Base-by-base conservation (phyloP, 92 coral and sea anemone species). In the Phenganax subtilis region DNA sequence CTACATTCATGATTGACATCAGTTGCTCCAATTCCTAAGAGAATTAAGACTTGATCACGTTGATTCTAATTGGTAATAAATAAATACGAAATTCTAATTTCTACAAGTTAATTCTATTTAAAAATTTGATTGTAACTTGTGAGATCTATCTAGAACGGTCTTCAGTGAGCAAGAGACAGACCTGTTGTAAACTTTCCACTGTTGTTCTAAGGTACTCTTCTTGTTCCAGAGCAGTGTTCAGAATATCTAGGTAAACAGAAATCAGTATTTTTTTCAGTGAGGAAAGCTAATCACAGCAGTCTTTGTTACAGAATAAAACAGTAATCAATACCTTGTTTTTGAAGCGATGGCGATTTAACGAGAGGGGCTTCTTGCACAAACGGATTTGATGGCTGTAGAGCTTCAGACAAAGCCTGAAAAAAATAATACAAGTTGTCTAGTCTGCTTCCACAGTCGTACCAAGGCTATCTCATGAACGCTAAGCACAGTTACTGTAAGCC, bases 1-100 rank as follows among this genome's bases (percentile, higher is more conserved):
- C 98, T 37, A 93, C 97, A 6, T 91, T 87, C 71, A 93, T 81
- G 51, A 93, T 88, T 14, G 98, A 93, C 51, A 93, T 93, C 20
- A 93, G 88, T 75, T 93, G 98, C 76, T 93, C 98, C 61, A 93
- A 86, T 75, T 93, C 98, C 98, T 93, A 64, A 15, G 76, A 47
- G 12, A 67, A 27, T 76, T 37, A 5, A 37, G 2, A 37, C 5
- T 1, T 37, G 47, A 37, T 37, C 47, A 1, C 47, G 47, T 37
- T 37, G 47, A 5, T 37, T 37, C 47, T 37, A 37, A 37, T 37
- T 37, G 47, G 47, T 37, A 5, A 37, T 37, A 37, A 1, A 37
- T 12, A 12, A 20, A 3, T 30, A 72, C 5, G 27, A 8, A 10
- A 52, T 30, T 8, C 17, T 51, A 47, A 72, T 53, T 28, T 9